Base-by-base conservation (phyloP, 2,113 vertebrate genomes). In the Menura novaehollandiae region DNA sequence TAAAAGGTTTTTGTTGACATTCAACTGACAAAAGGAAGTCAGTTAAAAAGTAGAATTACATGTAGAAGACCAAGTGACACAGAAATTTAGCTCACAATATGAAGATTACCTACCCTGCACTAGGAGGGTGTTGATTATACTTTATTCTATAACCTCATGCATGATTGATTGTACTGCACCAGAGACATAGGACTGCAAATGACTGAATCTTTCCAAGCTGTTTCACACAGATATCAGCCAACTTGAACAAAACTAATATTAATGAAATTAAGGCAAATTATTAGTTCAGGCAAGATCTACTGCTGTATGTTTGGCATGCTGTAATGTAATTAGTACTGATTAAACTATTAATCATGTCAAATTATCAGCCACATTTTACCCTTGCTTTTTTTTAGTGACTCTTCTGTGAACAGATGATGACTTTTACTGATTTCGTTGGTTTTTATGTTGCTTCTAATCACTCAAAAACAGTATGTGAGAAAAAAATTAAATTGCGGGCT, bases 191-290 rank as follows among this genome's bases (percentile, higher is more conserved):
- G 71, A 83, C 71, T 93, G 56, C 75, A 81, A 96, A 52, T 86
- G 62, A 64, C 56, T 76, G 81, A 79, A 91, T 95, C 96, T 95
- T 94, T 30, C 39, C 73, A 94, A 91, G 35, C 51, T 95, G 59
- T 88, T 97, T 75, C 71, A 60, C 35, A 69, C 44, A 91, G 77
- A 68, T 79, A 90, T 47, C 60, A 68, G n/a, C 41, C 69, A 96
- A 55, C 69, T 82, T 81, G 73, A 87, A 59, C 12, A 1, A 97
- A 93, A 96, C 86, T 7, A 97, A 78, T 72, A 92, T 91, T 91
- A 94, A 95, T 68, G 37, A 82, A 95, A 95, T 95, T 94, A 92
- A 95, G 89, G 85, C 66, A 87, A 93, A 95, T 78, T 91, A 94
- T 56, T 91, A 80, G 64, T 68, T 93, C 49, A 82, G 33, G 64